Percentiles rank a stretch among this genome's conserved stretches.
These are phyloP conservation scores for Cheilinus undulatus DNA, from an alignment of 2,113 vertebrate genomes.

Conservation along the genomic window DNA sequence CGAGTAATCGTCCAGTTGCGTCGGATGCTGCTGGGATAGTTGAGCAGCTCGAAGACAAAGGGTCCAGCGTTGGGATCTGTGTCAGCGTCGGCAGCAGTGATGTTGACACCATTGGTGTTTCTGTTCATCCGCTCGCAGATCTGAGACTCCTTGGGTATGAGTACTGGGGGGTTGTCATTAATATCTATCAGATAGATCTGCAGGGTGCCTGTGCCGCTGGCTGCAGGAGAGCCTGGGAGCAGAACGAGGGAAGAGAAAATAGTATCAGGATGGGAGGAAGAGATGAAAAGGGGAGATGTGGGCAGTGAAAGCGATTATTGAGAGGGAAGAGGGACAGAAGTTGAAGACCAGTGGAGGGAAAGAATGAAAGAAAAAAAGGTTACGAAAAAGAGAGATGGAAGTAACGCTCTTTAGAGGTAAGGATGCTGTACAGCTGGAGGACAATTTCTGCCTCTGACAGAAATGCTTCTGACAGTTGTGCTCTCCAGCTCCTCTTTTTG, in stretches of 20 bases:
- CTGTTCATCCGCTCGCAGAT: slow-evolving; percentile 90
- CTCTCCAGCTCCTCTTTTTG: slow-evolving; percentile 50
- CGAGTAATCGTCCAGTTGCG: slow-evolving; percentile 96
- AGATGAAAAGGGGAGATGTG: slow-evolving; percentile 54
- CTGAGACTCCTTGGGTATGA: slow-evolving; percentile 93
- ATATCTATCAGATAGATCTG: slow-evolving; percentile 97
- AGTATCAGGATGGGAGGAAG: slow-evolving; percentile 33
- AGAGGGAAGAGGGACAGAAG: slow-evolving; percentile 22
- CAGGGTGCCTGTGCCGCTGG: slow-evolving; percentile 94
- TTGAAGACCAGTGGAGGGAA: slow-evolving; percentile 30
- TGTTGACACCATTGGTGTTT: slow-evolving; percentile 90
- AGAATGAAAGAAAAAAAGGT: slow-evolving; percentile 38
- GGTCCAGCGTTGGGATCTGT: slow-evolving; percentile 93
- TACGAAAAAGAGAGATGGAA: slow-evolving; percentile 32
- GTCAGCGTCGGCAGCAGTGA: slow-evolving; percentile 93
- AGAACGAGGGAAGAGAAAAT: slow-evolving; percentile 40
- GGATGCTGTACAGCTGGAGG: slow-evolving; percentile 27
- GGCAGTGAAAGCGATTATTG: slow-evolving; percentile 34
- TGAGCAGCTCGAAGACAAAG: slow-evolving; percentile 95
- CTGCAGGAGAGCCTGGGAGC: slow-evolving; percentile 87
- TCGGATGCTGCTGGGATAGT: slow-evolving; percentile 86
- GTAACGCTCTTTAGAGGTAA: slow-evolving; percentile 40
- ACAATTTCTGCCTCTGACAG: slow-evolving; percentile 52
- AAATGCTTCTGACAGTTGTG: slow-evolving; percentile 70
- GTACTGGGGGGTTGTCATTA: slow-evolving; percentile 94